Evolutionary conservation across 2,113 vertebrate genomes (phyloP), one percentile per base, ranked within the genome.

Genomic region (Pelobates fuscus): DNA sequence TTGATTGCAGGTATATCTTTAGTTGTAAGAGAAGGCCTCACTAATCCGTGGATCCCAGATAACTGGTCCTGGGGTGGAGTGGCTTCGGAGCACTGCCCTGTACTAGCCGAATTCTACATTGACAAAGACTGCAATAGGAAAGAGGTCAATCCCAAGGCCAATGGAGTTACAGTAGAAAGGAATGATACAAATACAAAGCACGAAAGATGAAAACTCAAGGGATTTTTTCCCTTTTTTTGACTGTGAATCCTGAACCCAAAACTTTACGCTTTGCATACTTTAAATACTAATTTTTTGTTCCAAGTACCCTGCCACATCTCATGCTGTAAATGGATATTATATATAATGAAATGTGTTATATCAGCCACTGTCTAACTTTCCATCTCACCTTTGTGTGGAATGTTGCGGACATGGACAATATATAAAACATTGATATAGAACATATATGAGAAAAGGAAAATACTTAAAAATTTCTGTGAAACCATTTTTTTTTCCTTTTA

Each of bases 31-130:
- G 95, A 98, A 82, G 97, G 95, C 5, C 87, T 98, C 59, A 98
- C 96, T 0, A 98, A 96, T 80, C 96, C 95, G 0, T 98, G 96
- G 96, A 98, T 98, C 82, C 97, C 97, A 0, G 96, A 98, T 24
- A 95, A 95, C 88, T 98, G 97, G 97, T 96, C 96, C 0, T 98
- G 97, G 97, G 96, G 97, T 0, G 96, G 97, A 0, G 95, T 98
- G 59, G 96, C 94, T 0, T 98, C 96, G 0, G 92, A 95, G 2
- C 95, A 98, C 77, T 98, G 97, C 76, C 96, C 97, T 0, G 88
- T 98, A 63, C 85, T 97, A 0, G 95, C 93, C 0, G 96, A 98
- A 57, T 91, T 98, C 61, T 96, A 93, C 63, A 54, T 78, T 0
- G 91, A 92, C 10, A 90, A 81, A 82, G 92, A 95, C 76, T 88